A percentile compares a stretch with the other conserved stretches of the same genome.
phyloP scores from a whole-genome alignment of 1,140 invertebrate genomes.

The Drosophila baimaii region DNA sequence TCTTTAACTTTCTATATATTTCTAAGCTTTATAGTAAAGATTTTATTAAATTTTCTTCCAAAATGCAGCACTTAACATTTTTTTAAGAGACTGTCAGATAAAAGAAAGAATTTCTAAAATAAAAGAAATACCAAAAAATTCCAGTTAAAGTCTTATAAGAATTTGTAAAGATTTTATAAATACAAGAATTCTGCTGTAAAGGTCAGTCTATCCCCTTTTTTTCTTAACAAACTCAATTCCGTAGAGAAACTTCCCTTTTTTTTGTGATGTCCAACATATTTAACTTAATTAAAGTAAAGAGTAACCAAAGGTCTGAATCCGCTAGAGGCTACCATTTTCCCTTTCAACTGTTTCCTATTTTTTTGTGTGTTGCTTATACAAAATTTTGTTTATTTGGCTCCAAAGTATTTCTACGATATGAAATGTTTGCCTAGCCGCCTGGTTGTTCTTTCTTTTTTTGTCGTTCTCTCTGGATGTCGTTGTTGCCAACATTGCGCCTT shows the following conservation, averaged over 20 bases:
- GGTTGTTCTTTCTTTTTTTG: conserved; percentile 19
- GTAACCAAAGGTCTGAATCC: conserved; percentile 27
- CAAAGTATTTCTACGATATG: conserved; percentile 73
- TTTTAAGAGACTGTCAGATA: too few relatives aligned
- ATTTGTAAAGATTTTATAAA: too few relatives aligned
- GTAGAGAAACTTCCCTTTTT: not conserved
- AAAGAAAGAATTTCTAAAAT: too few relatives aligned
- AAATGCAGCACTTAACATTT: not conserved
- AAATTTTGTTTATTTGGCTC: conserved; percentile 69
- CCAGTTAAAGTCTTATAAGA: too few relatives aligned
- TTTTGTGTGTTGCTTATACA: conserved; percentile 31
- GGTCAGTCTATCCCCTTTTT: too few relatives aligned
- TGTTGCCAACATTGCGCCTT: conserved; percentile 63
- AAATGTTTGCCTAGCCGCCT: conserved; percentile 62
- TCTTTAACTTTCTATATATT: not conserved
- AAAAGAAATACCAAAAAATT: too few relatives aligned
- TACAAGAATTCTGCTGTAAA: fast-evolving
- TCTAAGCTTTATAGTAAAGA: not conserved
- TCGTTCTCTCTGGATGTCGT: conserved; percentile 31
- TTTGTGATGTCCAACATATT: not conserved
- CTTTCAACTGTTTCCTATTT: conserved; percentile 47
- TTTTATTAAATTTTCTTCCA: not conserved
- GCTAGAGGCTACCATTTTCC: conserved; percentile 20
- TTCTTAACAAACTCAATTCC: not conserved
- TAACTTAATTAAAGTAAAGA: conserved; percentile 14